Evolutionary conservation across 2,797 vertebrate genomes (phyloP).

Genomic region (Alca torda): DNA sequence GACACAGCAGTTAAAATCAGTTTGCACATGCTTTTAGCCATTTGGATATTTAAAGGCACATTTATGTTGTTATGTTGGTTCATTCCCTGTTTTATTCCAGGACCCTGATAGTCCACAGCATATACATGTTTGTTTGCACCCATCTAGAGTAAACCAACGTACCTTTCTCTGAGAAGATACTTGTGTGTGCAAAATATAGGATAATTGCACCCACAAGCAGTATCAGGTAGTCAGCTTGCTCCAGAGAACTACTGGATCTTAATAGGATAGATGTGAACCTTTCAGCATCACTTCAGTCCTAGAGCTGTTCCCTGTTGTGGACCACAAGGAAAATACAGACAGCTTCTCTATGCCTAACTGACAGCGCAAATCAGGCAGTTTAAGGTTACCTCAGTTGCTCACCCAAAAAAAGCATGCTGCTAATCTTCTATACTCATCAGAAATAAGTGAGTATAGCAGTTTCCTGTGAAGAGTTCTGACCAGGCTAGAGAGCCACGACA

Average conservation of each 20-base stretch:
- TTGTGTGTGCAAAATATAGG: not conserved
- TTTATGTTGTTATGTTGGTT: not conserved
- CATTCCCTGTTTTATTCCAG: not conserved
- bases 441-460: not conserved
- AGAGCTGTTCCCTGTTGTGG: not conserved
- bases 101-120: not conserved
- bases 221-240: not conserved
- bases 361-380: not conserved
- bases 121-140: not conserved
- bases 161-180: not conserved
- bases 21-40: not conserved
- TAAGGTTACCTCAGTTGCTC: not conserved
- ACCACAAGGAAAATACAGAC: not conserved
- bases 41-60: not conserved
- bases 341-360: not conserved
- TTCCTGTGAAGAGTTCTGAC: not conserved
- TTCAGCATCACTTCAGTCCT: not conserved
- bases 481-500: not conserved
- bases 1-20: not conserved
- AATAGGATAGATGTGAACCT: not conserved
- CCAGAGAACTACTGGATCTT: not conserved
- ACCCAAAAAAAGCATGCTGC: not conserved
- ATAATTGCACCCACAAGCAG: not conserved
- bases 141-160: not conserved
- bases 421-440: not conserved